phyloP scores from a whole-genome alignment of 92 coral and sea anemone species.

The Porites rus region DNA sequence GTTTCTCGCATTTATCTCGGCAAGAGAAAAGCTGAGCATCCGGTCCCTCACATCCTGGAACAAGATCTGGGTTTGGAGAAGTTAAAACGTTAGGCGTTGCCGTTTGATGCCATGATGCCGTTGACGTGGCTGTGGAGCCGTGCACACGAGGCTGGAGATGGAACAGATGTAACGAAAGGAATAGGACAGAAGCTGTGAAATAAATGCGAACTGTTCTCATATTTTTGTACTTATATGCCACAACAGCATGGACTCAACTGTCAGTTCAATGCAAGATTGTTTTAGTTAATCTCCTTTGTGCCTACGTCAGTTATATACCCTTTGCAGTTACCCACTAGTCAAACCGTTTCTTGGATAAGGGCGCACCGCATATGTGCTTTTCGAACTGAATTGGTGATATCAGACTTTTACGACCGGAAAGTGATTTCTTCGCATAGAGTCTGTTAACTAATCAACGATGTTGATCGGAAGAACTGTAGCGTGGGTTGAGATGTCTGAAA shows the following conservation, averaged over 20 bases:
- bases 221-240: background rate
- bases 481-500: too few relatives aligned
- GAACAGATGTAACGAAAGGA: background rate
- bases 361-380: background rate
- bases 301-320: background rate
- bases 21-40: slow-evolving; percentile 16
- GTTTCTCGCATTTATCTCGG: slow-evolving; percentile 44
- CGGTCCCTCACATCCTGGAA: background rate
- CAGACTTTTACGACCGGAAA: background rate
- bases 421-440: background rate
- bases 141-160: slow-evolving; percentile 8
- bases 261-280: background rate
- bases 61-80: background rate
- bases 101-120: slow-evolving; percentile 3
- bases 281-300: background rate
- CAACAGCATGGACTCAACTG: background rate
- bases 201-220: background rate
- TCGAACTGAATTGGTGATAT: background rate
- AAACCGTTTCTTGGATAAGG: slow-evolving; percentile 6
- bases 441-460: background rate
- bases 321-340: slow-evolving; percentile 9
- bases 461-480: too few relatives aligned
- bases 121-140: background rate
- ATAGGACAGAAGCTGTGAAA: background rate
- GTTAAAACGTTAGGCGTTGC: background rate